Evolutionary conservation across 2,888 invertebrate genomes (phyloP).

Genomic region (Alviniconcha strummeri): DNA sequence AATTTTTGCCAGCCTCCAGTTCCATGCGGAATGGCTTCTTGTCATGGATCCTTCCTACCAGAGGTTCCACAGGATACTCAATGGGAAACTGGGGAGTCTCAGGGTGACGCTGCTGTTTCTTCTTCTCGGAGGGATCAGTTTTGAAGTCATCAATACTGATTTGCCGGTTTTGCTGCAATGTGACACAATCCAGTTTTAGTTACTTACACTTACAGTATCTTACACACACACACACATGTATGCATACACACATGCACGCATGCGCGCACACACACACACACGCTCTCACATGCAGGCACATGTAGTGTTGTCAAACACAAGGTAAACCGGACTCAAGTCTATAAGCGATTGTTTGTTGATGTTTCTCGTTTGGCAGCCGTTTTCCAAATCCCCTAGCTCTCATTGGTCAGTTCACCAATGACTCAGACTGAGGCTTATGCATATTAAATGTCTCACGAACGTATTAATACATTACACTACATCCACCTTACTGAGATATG

Average conservation of each 20-base stretch:
- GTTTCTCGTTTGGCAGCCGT: too few species aligned
- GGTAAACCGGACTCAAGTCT: too few species aligned
- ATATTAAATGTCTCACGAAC: too few species aligned
- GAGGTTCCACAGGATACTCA: slow-evolving; percentile 46
- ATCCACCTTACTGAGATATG: too few species aligned
- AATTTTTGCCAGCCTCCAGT: slow-evolving; percentile 83
- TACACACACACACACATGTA: not conserved
- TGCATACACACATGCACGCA: not conserved
- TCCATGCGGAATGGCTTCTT: slow-evolving; percentile 89
- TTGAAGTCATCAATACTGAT: slow-evolving; percentile 24
- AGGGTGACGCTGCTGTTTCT: slow-evolving; percentile 45
- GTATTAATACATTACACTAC: too few species aligned
- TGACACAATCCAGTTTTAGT: not conserved
- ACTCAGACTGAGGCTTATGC: too few species aligned
- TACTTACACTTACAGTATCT: not conserved
- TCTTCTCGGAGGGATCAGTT: not conserved
- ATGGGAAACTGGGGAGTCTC: slow-evolving; percentile 51
- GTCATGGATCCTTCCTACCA: slow-evolving; percentile 87
- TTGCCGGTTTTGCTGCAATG: slow-evolving; percentile 21
- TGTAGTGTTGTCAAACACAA: too few species aligned
- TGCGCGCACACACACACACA: not conserved
- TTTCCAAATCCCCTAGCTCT: too few species aligned
- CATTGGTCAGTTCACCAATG: too few species aligned
- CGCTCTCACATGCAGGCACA: not conserved
- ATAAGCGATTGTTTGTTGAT: too few species aligned